Evolutionary conservation across 2,888 invertebrate species (phyloP).

Genomic region (Troides helena): DNA sequence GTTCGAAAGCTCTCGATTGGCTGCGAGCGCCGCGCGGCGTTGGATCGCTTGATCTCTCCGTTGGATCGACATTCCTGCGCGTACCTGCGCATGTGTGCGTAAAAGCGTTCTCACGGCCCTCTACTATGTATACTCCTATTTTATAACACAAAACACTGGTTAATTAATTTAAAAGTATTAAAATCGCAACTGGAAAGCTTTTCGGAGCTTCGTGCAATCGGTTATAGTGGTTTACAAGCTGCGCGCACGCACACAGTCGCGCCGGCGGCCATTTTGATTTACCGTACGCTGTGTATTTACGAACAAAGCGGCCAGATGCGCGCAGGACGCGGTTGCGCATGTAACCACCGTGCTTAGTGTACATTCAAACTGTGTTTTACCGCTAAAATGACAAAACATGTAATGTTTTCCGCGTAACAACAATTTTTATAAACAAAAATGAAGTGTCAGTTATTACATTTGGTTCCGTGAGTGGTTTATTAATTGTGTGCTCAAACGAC

Average conservation of each 20-base stretch:
- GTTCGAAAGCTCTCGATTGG: slow-evolving; percentile 70
- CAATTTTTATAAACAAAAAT: slow-evolving; percentile 74
- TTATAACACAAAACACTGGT: slow-evolving; percentile 25
- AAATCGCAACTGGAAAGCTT: slow-evolving; percentile 34
- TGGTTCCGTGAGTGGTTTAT: slow-evolving; percentile 77
- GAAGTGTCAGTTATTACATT: slow-evolving; percentile 78
- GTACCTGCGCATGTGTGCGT: slow-evolving; percentile 71
- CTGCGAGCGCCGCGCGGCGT: slow-evolving; percentile 57
- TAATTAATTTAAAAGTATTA: slow-evolving; percentile 29
- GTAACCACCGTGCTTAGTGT: slow-evolving; percentile 68
- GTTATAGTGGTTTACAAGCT: slow-evolving; percentile 50
- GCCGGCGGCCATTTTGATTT: slow-evolving; percentile 78
- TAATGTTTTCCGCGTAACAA: slow-evolving; percentile 67
- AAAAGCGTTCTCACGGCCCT: slow-evolving; percentile 65
- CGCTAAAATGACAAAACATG: slow-evolving; percentile 75
- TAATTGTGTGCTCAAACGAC: slow-evolving; percentile 68
- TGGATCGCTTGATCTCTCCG: slow-evolving; percentile 78
- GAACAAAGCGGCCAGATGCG: slow-evolving; percentile 80
- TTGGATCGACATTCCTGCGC: slow-evolving; percentile 80
- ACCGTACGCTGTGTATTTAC: slow-evolving; percentile 78
- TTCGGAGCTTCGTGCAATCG: slow-evolving; percentile 39
- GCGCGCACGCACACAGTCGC: slow-evolving; percentile 69
- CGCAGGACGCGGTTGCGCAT: slow-evolving; percentile 79
- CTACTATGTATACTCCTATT: slow-evolving; percentile 37
- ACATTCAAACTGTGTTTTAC: slow-evolving; percentile 71